Conservation (phyloP, 2,888 invertebrate genomes). For the Harpalus rufipes region DNA sequence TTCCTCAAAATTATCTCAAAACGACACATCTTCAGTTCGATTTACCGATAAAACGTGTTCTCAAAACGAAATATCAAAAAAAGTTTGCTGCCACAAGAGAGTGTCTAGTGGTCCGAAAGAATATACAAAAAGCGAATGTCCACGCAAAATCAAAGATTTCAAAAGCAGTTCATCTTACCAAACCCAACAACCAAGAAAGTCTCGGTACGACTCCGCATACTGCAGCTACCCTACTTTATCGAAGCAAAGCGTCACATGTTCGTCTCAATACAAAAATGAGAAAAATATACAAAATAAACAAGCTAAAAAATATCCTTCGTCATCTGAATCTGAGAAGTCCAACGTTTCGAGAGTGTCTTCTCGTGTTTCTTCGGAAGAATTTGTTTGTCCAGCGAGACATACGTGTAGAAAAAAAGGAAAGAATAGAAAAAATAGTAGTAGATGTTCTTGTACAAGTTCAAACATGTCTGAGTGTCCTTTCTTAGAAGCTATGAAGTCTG, state of each 20-base stretch:
- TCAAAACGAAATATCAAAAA: no score
- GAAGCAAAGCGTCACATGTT: not conserved
- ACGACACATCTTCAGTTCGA: not conserved
- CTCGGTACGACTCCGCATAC: slow-evolving; percentile 7
- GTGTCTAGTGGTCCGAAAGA: no score
- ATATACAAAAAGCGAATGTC: no score
- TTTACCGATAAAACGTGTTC: not conserved
- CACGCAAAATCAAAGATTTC: not conserved
- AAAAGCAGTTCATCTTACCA: not conserved
- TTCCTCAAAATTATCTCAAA: not conserved
- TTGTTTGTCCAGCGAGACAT: slow-evolving; percentile 10
- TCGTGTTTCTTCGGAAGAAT: slow-evolving; percentile 20
- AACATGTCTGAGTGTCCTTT: slow-evolving; percentile 34
- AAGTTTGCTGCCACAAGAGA: no score
- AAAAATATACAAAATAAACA: no score
- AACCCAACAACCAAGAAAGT: not conserved
- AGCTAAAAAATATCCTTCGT: not conserved
- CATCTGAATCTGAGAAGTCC: not conserved
- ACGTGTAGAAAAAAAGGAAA: not conserved
- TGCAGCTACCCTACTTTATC: not conserved
- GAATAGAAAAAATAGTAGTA: not conserved
- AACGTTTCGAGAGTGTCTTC: not conserved
- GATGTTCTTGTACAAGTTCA: not conserved
- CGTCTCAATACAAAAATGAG: not conserved
- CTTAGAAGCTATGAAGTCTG: slow-evolving; percentile 44